Evolutionary conservation across 2,797 vertebrate genomes (phyloP), one percentile per base, ranked within the genome.

Genomic region (Podarcis siculus): DNA sequence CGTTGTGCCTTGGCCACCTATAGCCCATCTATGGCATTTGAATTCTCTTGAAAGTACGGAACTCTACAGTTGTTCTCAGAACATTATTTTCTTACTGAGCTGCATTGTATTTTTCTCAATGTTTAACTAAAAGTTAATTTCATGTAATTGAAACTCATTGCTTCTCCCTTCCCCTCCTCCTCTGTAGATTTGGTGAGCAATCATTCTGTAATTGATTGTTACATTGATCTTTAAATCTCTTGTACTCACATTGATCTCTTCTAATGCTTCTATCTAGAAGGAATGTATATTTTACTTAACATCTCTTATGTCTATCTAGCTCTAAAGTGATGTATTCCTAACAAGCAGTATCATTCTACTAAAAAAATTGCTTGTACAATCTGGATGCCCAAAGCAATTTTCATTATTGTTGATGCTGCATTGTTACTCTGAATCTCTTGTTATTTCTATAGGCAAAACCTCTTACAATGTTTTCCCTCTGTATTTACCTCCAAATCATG

Each of bases 261-360:
- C 83, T 93, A 94, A 93, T 17, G 8, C 76, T 94, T 89, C 88
- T 61, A 21, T 89, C 93, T 96, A 86, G 94, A 96, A 93, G 91
- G 80, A 5, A 85, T 92, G 91, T 89, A 78, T 92, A 94, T 91
- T 94, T 93, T 69, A 61, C 58, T 85, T 76, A 30, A 91, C 80
- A 82, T 92, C 87, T 89, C 66, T 90, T 37, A 91, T 92, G 66
- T 89, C 75, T 87, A 49, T 77, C 72, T 92, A 15, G 0, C 67
- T 87, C 42, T 88, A 92, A 93, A 87, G 85, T 90, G 66, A 85
- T 90, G 61, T 93, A 55, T 90, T 86, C 88, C 27, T 76, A 37
- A 94, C 82, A 82, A 91, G 67, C 79, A 35, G 81, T 83, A 19
- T 49, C 37, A 30, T 30, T 9, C 71, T 84, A 45, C n/a, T 83